phyloP scores from a whole-genome alignment of 2,113 vertebrate species.

The Mastomys coucha region DNA sequence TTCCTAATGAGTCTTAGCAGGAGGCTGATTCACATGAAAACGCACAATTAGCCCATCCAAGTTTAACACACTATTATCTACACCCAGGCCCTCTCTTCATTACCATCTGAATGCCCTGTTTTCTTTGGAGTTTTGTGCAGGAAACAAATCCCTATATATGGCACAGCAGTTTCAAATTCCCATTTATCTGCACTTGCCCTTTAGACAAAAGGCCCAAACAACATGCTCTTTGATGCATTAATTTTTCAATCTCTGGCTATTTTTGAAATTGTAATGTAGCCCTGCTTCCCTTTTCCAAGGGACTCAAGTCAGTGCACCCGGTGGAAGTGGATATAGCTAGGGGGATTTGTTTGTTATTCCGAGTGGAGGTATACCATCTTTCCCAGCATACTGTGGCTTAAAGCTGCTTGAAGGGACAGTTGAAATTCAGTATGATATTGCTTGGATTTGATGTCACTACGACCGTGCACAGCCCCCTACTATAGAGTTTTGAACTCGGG shows the following conservation, averaged over 20 bases:
- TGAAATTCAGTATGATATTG: slow-evolving; percentile 22
- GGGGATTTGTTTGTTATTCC: slow-evolving; percentile 71
- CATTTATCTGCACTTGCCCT: slow-evolving; percentile 69
- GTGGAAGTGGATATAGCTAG: slow-evolving; percentile 51
- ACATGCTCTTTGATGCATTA: slow-evolving; percentile 75
- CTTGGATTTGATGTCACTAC: slow-evolving; percentile 40
- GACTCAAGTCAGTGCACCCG: slow-evolving; percentile 35
- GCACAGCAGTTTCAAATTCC: slow-evolving; percentile 52
- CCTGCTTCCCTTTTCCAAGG: slow-evolving; percentile 62
- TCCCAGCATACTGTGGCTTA: slow-evolving; percentile 14
- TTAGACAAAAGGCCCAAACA: slow-evolving; percentile 77
- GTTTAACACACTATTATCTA: slow-evolving; percentile 79
- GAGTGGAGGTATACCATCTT: not conserved
- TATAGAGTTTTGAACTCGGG: not conserved
- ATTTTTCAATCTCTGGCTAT: slow-evolving; percentile 75
- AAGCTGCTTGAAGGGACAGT: slow-evolving; percentile 45
- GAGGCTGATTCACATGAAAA: slow-evolving; percentile 85
- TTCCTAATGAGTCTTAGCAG: slow-evolving; percentile 87
- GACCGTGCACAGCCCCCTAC: not conserved
- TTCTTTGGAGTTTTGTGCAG: slow-evolving; percentile 70
- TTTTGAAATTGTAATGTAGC: slow-evolving; percentile 74
- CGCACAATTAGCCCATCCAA: slow-evolving; percentile 83
- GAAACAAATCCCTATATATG: slow-evolving; percentile 74
- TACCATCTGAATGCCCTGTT: slow-evolving; percentile 80
- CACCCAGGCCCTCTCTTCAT: slow-evolving; percentile 82